phyloP scores from a whole-genome alignment of 1,140 invertebrate genomes.

The Matsumurasca onukii region DNA sequence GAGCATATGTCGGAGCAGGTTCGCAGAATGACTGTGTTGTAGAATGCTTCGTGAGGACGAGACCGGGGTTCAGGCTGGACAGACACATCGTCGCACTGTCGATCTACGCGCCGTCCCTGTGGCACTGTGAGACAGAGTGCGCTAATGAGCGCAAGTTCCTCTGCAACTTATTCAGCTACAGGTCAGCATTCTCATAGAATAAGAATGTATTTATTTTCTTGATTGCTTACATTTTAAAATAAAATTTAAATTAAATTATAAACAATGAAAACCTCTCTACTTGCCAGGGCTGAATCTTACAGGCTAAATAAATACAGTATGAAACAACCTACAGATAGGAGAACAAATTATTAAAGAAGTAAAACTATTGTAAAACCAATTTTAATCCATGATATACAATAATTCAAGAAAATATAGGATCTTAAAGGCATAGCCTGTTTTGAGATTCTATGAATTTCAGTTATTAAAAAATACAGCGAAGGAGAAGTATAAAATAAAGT shows the following conservation, averaged over 20 bases:
- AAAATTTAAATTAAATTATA: neutral
- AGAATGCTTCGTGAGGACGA: constrained; percentile 73
- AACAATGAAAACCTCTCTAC: neutral
- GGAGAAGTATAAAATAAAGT: too few species aligned
- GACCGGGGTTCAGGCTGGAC: constrained; percentile 69
- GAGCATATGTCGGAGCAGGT: too few species aligned
- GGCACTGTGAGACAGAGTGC: constrained; percentile 73
- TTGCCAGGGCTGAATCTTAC: neutral
- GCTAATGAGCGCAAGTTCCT: constrained; percentile 65
- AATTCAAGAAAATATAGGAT: too few species aligned
- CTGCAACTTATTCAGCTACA: constrained; percentile 74
- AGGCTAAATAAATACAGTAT: too few species aligned
- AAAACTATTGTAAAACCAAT: too few species aligned
- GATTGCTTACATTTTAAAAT: neutral
- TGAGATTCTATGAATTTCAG: too few species aligned
- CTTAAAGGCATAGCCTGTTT: too few species aligned
- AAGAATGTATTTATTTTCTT: too few species aligned
- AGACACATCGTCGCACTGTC: constrained; percentile 63
- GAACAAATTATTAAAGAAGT: neutral
- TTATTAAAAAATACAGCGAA: too few species aligned
- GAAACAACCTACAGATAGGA: neutral
- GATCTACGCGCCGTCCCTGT: constrained; percentile 61
- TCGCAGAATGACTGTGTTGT: constrained; percentile 38
- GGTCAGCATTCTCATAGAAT: too few species aligned
- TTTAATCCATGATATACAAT: too few species aligned